Base-by-base conservation (phyloP, 1,140 invertebrate species). In the Cydia fagiglandana region DNA sequence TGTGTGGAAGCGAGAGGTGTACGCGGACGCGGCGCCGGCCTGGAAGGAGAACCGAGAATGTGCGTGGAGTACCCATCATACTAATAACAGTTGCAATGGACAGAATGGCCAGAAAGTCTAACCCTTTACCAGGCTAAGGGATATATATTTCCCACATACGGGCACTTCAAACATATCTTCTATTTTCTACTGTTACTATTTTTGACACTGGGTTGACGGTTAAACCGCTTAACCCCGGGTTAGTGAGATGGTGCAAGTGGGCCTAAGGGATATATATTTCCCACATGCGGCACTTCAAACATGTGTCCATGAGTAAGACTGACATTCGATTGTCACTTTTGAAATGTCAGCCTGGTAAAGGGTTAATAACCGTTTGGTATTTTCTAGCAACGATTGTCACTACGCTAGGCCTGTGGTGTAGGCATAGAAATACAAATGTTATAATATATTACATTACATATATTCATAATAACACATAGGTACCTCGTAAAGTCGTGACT, bases 1-100 rank as follows among this genome's bases (percentile, higher is more conserved):
- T 3, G 98, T 99, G 76, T 99, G 98, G 98, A 99, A 99, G 92
- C 99, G 98, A 91, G 98, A 99, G 94, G 92, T 97, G 17, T 99
- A 99, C 92, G 88, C 84, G 10, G 94, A 94, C 47, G 94, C 93
- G 10, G 86, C 93, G 13, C 82, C 92, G 0, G 86, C 92, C 41
- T 97, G 96, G 96, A 97, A 97, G 87, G 95, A 96, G 91, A 97
- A 97, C 87, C 93, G 94, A 75, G 96, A 97, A 94, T 97, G 96
- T 94, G 89, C 93, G 84, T 97, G 96, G 96, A 85, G 86, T 15
- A 79, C 66, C 76, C 78, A 73, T 47, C 56, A 75, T 77, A 34
- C 24, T n/a, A 50, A 12, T 38, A 78, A 75, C 9, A 17, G 28
- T 68, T 50, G 47, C 10, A 50, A 50, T 56, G 77, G 80, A n/a